Percentiles rank a stretch among this genome's conserved stretches.
phyloP scores from a whole-genome alignment of 1,140 invertebrate genomes.

The Ostrea edulis region DNA sequence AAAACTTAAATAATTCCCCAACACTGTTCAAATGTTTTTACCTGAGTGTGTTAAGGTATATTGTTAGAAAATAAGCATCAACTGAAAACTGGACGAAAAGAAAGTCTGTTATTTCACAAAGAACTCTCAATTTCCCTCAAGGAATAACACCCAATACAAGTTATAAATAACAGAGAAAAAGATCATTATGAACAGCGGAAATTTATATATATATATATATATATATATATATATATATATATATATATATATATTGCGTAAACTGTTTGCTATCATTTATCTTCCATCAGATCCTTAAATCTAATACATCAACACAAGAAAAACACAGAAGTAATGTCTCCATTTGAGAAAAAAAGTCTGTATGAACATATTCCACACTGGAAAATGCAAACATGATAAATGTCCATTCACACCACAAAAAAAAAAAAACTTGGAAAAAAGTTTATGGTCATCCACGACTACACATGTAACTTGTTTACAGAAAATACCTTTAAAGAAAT shows the following conservation, averaged over 20 bases:
- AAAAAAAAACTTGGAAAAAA: background rate
- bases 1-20: conserved; percentile 27
- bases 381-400: conserved; percentile 3
- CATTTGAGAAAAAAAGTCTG: background rate
- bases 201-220: background rate
- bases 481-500: background rate
- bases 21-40: conserved; percentile 2
- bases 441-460: conserved; percentile 16
- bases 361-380: background rate
- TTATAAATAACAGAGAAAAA: background rate
- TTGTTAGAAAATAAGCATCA: background rate
- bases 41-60: background rate
- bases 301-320: background rate
- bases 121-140: background rate
- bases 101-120: background rate
- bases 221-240: too few relatives aligned
- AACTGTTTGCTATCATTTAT: conserved; percentile 9
- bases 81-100: background rate
- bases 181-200: background rate
- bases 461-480: background rate
- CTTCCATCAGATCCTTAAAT: background rate
- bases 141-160: conserved; percentile 11
- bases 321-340: background rate
- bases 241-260: conserved; percentile 20
- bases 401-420: background rate